phyloP scores from a whole-genome alignment of 2,888 invertebrate genomes.

The Drosophila kambysellisi region DNA sequence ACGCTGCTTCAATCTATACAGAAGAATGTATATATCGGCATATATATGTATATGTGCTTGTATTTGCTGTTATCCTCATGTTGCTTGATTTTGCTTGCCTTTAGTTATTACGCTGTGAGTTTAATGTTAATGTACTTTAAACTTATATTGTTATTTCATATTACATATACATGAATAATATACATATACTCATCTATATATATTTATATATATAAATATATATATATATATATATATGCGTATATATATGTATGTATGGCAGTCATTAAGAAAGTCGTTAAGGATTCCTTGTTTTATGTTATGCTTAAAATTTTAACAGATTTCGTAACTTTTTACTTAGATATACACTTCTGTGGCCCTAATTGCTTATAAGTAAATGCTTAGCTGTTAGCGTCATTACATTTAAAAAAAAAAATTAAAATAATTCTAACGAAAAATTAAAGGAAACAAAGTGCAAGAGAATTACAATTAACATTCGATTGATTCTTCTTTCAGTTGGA shows the following conservation, averaged over 20 bases:
- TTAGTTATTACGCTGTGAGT: constrained; percentile 12
- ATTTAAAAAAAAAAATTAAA: constrained; percentile 41
- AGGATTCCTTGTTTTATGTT: constrained; percentile 67
- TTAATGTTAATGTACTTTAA: constrained; percentile 15
- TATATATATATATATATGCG: constrained; percentile 30
- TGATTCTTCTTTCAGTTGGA: constrained; percentile 19
- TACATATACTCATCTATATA: not conserved
- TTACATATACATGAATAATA: constrained; percentile 16
- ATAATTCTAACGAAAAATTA: constrained; percentile 7
- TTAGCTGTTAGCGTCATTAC: constrained; percentile 46
- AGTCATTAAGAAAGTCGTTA: constrained; percentile 81
- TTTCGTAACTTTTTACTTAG: constrained; percentile 30
- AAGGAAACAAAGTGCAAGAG: constrained; percentile 5
- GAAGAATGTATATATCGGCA: constrained; percentile 6
- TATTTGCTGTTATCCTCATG: constrained; percentile 27
- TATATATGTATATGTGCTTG: constrained; percentile 17
- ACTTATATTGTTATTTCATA: constrained; percentile 25
- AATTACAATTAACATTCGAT: constrained; percentile 27
- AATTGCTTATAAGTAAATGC: constrained; percentile 60
- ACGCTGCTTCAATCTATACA: constrained; percentile 11
- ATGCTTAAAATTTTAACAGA: constrained; percentile 48
- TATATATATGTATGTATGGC: constrained; percentile 69
- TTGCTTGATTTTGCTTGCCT: constrained; percentile 14
- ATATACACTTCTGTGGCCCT: constrained; percentile 64
- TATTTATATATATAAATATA: constrained; percentile 18